phyloP scores from a whole-genome alignment of 2,113 vertebrate genomes.

The Mirounga angustirostris region DNA sequence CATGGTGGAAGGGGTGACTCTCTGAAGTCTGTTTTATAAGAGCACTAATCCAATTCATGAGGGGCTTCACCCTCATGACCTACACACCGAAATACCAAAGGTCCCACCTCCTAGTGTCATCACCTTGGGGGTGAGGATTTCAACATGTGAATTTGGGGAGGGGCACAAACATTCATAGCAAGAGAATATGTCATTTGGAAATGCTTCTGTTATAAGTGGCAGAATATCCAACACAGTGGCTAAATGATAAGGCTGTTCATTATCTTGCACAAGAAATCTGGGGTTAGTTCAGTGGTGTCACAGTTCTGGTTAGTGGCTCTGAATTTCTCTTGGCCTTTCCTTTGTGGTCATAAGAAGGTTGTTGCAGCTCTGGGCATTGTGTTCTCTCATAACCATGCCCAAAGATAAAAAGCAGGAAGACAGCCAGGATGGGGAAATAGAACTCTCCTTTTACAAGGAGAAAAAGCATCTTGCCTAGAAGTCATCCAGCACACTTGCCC shows the following conservation, averaged over 20 bases:
- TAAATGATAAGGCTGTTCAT: not conserved
- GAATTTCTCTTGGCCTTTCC: not conserved
- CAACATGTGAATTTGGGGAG: not conserved
- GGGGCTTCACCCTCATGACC: not conserved
- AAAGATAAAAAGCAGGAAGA: not conserved
- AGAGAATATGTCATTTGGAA: slow-evolving; percentile 27
- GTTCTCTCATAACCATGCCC: not conserved
- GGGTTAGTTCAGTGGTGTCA: not conserved
- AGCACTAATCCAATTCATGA: not conserved
- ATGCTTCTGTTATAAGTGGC: not conserved
- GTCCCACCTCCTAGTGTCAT: not conserved
- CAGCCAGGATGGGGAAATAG: not conserved
- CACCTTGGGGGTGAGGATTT: not conserved
- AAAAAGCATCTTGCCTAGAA: not conserved
- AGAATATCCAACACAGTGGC: not conserved
- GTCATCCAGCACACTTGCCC: not conserved
- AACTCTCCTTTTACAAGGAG: not conserved
- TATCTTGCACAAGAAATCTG: not conserved
- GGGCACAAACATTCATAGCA: not conserved
- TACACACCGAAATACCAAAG: not conserved
- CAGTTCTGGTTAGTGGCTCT: not conserved
- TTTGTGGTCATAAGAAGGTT: not conserved
- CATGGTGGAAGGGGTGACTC: not conserved
- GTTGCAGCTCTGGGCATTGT: not conserved
- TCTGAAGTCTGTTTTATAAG: not conserved